Evolutionary conservation across 2,113 vertebrate species (phyloP).

Genomic region (Urocitellus parryii): DNA sequence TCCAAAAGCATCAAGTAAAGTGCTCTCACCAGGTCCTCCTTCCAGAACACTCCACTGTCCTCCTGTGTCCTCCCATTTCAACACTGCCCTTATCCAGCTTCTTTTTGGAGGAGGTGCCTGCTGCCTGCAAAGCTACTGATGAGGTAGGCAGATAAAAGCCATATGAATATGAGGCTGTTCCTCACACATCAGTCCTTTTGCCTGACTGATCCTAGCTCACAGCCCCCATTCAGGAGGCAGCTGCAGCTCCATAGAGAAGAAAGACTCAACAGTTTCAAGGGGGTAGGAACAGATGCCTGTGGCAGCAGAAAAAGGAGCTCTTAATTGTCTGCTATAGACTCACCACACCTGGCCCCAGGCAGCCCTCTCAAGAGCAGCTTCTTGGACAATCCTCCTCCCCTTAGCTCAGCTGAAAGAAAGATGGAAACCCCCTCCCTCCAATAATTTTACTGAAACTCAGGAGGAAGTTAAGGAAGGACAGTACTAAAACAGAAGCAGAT

Average conservation of each 20-base stretch:
- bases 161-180: not conserved
- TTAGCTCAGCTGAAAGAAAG: conserved; percentile 6
- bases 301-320: not conserved
- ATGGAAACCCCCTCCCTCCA: not conserved
- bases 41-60: not conserved
- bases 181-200: not conserved
- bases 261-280: not conserved
- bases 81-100: not conserved
- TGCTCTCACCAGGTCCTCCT: not conserved
- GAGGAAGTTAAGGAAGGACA: conserved; percentile 53
- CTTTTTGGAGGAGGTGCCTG: not conserved
- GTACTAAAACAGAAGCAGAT: conserved; percentile 30
- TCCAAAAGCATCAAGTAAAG: not conserved
- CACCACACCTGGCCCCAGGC: not conserved
- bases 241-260: not conserved
- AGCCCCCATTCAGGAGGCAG: not conserved
- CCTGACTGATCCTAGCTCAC: not conserved
- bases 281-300: not conserved
- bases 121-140: not conserved
- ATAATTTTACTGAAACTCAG: conserved; percentile 15
- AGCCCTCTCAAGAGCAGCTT: not conserved
- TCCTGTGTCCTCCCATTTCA: not conserved
- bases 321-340: not conserved
- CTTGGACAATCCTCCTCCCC: not conserved
- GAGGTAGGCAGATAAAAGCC: not conserved